Percentiles rank a stretch among this genome's conserved stretches.
These are phyloP conservation scores for Lathamus discolor DNA, from an alignment of 2,113 vertebrate genomes.

Conservation along the genomic window DNA sequence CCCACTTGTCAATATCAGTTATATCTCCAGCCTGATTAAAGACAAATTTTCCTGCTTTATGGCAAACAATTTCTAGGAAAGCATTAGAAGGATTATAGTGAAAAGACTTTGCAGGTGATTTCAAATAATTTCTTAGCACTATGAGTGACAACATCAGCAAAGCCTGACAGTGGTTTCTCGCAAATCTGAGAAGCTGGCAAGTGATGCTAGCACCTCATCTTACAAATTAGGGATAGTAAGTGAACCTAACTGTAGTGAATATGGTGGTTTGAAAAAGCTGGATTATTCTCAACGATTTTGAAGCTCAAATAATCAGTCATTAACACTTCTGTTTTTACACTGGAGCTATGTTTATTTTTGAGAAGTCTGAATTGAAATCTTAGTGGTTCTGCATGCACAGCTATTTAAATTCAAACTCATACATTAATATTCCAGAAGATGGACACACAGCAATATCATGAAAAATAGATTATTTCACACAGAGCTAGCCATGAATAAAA, in stretches of 20 bases:
- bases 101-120: neutral
- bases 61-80: neutral
- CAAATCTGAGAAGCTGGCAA: neutral
- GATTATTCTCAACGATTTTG: neutral
- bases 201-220: neutral
- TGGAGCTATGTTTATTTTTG: neutral
- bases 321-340: neutral
- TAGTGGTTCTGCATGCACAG: neutral
- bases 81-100: neutral
- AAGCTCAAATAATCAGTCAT: neutral
- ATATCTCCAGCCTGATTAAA: neutral
- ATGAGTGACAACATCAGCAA: neutral
- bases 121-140: neutral
- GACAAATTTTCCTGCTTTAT: neutral
- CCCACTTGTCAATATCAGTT: neutral
- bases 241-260: neutral
- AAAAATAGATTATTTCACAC: constrained; percentile 41
- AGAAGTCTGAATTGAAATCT: constrained; percentile 1
- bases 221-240: neutral
- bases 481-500: constrained; percentile 37
- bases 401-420: neutral
- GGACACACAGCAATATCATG: neutral
- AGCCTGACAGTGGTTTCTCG: neutral
- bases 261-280: neutral
- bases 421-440: constrained; percentile 5